These are phyloP conservation scores for Argopecten irradians DNA, from an alignment of 1,140 invertebrate species.

Conservation along the genomic window DNA sequence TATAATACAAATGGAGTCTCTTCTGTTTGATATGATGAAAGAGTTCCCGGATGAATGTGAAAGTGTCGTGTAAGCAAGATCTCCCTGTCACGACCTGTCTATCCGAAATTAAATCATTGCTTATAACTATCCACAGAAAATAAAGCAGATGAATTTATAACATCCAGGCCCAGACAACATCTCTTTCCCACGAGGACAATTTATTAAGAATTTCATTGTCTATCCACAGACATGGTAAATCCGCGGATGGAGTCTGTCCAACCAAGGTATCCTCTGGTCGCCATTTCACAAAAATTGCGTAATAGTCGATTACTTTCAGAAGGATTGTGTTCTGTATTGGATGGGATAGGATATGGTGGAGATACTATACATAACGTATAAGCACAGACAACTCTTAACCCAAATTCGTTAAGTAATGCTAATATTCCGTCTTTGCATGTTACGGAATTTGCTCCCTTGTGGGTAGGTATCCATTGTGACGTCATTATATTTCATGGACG, in stretches of 20 bases:
- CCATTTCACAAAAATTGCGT: neutral
- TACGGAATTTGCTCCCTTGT: too few relatives aligned
- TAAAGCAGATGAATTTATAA: conserved; percentile 13
- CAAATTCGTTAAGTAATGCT: too few relatives aligned
- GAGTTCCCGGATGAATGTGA: neutral
- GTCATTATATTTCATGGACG: too few relatives aligned
- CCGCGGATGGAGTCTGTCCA: neutral
- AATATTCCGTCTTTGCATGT: too few relatives aligned
- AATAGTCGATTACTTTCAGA: neutral
- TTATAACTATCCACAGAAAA: conserved; percentile 22
- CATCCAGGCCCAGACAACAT: neutral
- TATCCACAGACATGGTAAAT: neutral
- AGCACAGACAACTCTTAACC: neutral
- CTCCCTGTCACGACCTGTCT: neutral
- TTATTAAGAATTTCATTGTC: conserved; percentile 12
- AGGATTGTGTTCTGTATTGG: neutral
- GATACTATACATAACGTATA: neutral
- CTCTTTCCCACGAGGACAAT: neutral
- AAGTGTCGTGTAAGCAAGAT: neutral
- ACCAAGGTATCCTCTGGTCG: neutral
- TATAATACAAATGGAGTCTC: neutral
- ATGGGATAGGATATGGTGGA: neutral
- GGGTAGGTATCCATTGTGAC: too few relatives aligned
- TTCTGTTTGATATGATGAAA: neutral
- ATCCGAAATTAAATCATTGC: neutral